Percentiles rank a stretch among this genome's conserved stretches.
These are phyloP conservation scores for Fissipunctia ypsillon DNA, from an alignment of 2,888 invertebrate species.

Conservation along the genomic window DNA sequence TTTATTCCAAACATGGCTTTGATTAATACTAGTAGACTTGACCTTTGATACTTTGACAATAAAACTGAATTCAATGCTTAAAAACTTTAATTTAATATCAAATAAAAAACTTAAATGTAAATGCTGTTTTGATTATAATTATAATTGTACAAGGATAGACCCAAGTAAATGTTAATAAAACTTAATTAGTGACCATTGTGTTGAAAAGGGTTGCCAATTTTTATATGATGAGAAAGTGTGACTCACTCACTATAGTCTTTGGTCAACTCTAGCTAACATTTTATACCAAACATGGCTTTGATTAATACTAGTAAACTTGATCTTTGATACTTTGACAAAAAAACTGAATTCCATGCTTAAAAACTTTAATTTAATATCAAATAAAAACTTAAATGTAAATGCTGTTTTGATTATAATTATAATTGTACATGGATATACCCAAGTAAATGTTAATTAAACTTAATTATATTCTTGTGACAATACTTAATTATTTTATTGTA, in stretches of 20 bases:
- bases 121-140: not conserved
- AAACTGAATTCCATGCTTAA: not conserved
- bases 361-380: not conserved
- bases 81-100: not conserved
- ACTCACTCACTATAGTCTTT: conserved; percentile 7
- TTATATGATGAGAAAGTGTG: not conserved
- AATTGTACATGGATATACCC: not conserved
- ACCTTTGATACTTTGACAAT: conserved; percentile 1
- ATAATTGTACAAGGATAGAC: not conserved
- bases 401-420: not conserved
- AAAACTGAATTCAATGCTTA: conserved; percentile 4
- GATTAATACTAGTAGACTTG: conserved; percentile 6
- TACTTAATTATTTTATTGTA: conserved; percentile 77
- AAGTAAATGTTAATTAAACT: not conserved
- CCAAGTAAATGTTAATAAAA: not conserved
- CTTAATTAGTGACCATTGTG: too few species aligned
- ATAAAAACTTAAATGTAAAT: not conserved
- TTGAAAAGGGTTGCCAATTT: too few species aligned
- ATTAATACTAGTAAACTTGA: conserved; percentile 7
- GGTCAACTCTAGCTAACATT: not conserved
- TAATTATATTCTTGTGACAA: not conserved
- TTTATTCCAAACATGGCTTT: conserved; percentile 1
- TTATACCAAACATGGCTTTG: not conserved
- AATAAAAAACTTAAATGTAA: not conserved
- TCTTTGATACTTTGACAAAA: conserved; percentile 6